These are phyloP conservation scores for Mixornis gularis DNA, from an alignment of 2,113 vertebrate genomes.

Conservation along the genomic window DNA sequence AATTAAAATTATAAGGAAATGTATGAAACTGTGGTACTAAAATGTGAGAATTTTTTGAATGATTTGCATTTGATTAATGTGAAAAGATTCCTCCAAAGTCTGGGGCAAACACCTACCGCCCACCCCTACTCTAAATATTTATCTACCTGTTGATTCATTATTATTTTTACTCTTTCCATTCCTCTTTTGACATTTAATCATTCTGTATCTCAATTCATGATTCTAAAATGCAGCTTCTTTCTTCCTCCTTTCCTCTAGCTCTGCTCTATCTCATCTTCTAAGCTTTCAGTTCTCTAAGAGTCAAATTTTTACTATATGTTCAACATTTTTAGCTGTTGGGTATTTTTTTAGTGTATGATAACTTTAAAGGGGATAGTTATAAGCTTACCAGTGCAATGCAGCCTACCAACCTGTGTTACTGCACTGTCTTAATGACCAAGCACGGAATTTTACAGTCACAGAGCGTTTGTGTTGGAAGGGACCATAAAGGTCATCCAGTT, in stretches of 20 bases:
- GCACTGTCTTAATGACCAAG: neutral
- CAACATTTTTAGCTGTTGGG: neutral
- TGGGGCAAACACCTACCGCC: neutral
- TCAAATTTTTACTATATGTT: neutral
- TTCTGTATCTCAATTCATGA: neutral
- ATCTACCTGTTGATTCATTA: neutral
- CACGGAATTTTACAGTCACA: neutral
- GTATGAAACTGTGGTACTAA: neutral
- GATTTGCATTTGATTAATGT: neutral
- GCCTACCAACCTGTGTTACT: neutral
- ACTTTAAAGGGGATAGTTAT: neutral
- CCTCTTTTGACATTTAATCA: neutral
- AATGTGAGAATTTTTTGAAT: neutral
- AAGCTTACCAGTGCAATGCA: neutral
- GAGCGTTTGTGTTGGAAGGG: neutral
- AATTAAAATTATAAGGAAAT: neutral
- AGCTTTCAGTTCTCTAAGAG: neutral
- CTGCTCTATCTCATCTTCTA: neutral
- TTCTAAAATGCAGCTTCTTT: neutral
- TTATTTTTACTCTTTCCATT: neutral
- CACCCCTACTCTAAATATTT: neutral
- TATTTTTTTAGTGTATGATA: neutral
- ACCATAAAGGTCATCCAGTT: neutral
- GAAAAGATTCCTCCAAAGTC: neutral
- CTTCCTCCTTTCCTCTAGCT: neutral